Percentiles rank a stretch among this genome's conserved stretches.
phyloP scores from a whole-genome alignment of 2,113 vertebrate species.

The Meleagris gallopavo region DNA sequence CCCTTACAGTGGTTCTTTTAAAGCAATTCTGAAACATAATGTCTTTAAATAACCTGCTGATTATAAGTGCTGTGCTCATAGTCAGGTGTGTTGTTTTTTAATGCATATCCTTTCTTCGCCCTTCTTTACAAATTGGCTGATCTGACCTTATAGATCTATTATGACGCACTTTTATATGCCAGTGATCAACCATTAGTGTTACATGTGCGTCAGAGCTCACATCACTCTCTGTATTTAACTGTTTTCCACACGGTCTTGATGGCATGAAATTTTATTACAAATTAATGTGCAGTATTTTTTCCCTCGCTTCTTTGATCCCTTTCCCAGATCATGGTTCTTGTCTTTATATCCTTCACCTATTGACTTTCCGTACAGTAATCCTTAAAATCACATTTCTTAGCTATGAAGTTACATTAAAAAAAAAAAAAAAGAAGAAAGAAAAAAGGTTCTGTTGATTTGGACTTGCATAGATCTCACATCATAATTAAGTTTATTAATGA shows the following conservation, averaged over 20 bases:
- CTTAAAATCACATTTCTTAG: background rate
- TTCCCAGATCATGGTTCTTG: background rate
- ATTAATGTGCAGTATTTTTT: background rate
- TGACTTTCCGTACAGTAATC: background rate
- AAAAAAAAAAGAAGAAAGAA: accelerated
- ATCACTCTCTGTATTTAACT: background rate
- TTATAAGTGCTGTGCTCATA: background rate
- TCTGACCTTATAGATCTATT: background rate
- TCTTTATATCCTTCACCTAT: background rate
- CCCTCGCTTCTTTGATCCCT: background rate
- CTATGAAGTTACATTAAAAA: background rate
- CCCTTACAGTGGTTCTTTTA: background rate
- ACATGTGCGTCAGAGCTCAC: background rate
- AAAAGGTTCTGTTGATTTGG: background rate
- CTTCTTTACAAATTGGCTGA: background rate
- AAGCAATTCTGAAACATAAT: background rate
- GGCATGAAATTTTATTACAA: slow-evolving; percentile 21
- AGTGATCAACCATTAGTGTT: background rate
- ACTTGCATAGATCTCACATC: background rate
- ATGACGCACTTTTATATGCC: slow-evolving; percentile 24
- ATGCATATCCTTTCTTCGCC: background rate
- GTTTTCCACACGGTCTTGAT: background rate
- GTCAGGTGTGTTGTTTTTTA: background rate
- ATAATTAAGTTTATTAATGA: background rate
- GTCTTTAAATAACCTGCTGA: background rate